phyloP scores from a whole-genome alignment of 2,797 vertebrate genomes.

The Muscicapa striata region DNA sequence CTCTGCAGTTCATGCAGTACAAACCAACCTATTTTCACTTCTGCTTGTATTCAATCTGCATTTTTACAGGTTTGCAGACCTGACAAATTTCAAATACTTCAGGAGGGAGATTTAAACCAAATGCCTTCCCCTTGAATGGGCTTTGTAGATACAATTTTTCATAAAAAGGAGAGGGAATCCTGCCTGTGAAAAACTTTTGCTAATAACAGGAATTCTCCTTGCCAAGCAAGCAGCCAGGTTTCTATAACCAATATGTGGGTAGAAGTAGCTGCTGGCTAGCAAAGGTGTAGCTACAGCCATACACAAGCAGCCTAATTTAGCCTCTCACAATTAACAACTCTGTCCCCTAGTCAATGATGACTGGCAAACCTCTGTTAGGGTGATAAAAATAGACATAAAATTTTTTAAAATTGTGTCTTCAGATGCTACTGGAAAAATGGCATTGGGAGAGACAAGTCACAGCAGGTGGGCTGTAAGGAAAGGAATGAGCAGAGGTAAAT shows the following conservation, averaged over 20 bases:
- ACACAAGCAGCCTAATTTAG: background rate
- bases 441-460: fast-evolving
- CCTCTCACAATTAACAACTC: background rate
- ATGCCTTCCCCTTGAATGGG: background rate
- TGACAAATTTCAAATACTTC: background rate
- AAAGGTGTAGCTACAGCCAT: background rate
- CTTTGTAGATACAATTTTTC: background rate
- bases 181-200: background rate
- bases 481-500: background rate
- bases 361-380: background rate
- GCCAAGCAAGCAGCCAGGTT: background rate
- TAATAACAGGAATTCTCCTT: background rate
- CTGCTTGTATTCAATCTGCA: background rate
- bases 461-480: background rate
- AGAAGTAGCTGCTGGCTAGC: background rate
- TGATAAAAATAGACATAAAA: background rate
- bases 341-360: background rate
- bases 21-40: background rate
- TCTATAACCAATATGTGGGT: background rate
- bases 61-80: background rate
- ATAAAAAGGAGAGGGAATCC: background rate
- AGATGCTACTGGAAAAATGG: background rate
- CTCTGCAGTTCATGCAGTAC: background rate
- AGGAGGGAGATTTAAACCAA: background rate
- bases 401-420: background rate